phyloP scores from a whole-genome alignment of 2,113 vertebrate species.

The Pomatostomus ruficeps region DNA sequence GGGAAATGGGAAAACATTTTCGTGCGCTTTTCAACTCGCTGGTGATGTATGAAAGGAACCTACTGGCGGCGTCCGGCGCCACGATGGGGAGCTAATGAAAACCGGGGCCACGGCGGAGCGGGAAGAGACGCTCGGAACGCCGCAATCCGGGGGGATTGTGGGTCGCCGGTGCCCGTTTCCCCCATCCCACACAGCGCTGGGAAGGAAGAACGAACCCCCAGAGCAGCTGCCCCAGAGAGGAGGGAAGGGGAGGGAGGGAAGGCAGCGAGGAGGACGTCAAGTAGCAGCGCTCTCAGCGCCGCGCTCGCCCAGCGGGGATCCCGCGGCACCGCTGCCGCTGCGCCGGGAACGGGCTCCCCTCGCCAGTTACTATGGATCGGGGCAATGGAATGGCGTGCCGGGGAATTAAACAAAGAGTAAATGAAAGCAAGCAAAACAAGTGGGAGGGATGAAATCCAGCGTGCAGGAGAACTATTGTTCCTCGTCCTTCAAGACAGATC shows the following conservation, averaged over 20 bases:
- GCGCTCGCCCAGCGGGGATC: not conserved
- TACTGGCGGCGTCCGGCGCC: constrained; percentile 3
- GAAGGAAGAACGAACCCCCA: not conserved
- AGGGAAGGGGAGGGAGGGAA: not conserved
- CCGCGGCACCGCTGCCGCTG: not conserved
- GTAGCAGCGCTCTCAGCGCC: not conserved
- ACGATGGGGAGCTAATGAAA: not conserved
- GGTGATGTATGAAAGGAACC: constrained; percentile 64
- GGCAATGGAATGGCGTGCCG: constrained; percentile 41
- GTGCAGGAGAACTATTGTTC: constrained; percentile 54
- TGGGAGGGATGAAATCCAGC: constrained; percentile 51
- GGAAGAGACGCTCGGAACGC: not conserved
- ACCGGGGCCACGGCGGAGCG: not conserved
- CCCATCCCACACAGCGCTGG: not conserved
- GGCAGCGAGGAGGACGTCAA: not conserved
- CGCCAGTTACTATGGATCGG: constrained; percentile 54
- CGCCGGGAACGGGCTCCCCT: not conserved
- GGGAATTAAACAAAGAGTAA: constrained; percentile 60
- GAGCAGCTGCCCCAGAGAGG: not conserved
- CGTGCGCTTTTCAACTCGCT: constrained; percentile 68
- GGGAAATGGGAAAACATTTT: constrained; percentile 75
- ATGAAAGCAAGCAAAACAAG: constrained; percentile 61
- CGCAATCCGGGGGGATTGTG: not conserved
- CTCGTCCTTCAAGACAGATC: constrained; percentile 27
- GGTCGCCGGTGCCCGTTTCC: not conserved